Conservation (phyloP, 1,140 invertebrate species). For the Zaprionus vittiger region DNA sequence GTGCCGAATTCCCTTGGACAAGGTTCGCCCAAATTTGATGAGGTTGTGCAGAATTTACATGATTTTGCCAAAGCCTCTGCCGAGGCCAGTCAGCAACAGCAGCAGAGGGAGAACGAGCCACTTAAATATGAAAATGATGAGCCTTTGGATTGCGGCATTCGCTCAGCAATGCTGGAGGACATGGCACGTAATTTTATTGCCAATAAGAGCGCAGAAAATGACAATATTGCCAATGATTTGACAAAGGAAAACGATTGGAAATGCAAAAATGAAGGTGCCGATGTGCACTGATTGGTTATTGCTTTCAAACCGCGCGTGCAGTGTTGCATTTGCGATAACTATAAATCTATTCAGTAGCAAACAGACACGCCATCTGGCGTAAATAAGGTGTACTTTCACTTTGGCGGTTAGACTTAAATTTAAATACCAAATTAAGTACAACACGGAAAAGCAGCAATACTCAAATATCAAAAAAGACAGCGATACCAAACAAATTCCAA, state of each 20-base stretch:
- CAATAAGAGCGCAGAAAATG: constrained; percentile 44
- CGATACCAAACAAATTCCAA: constrained; percentile 74
- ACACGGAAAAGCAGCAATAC: constrained; percentile 74
- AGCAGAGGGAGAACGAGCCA: constrained; percentile 41
- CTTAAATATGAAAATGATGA: constrained; percentile 62
- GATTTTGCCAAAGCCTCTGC: constrained; percentile 72
- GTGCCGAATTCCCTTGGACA: constrained; percentile 53
- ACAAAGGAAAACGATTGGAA: constrained; percentile 67
- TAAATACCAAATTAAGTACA: constrained; percentile 66
- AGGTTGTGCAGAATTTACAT: constrained; percentile 73
- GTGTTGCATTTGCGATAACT: constrained; percentile 39
- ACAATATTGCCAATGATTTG: constrained; percentile 50
- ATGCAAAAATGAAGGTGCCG: constrained; percentile 58
- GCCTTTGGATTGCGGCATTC: constrained; percentile 70
- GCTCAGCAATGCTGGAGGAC: constrained; percentile 59
- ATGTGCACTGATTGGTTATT: constrained; percentile 47
- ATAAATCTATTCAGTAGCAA: not conserved
- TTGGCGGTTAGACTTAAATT: constrained; percentile 39
- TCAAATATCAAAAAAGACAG: constrained; percentile 69
- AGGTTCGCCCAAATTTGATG: constrained; percentile 58
- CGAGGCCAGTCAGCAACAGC: constrained; percentile 59
- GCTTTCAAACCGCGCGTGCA: constrained; percentile 9
- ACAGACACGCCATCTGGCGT: constrained; percentile 37
- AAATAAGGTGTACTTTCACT: constrained; percentile 4
- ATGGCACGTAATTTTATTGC: constrained; percentile 65